Conservation (phyloP, 2,888 invertebrate genomes). For the Poecilobothrus nobilitatus region DNA sequence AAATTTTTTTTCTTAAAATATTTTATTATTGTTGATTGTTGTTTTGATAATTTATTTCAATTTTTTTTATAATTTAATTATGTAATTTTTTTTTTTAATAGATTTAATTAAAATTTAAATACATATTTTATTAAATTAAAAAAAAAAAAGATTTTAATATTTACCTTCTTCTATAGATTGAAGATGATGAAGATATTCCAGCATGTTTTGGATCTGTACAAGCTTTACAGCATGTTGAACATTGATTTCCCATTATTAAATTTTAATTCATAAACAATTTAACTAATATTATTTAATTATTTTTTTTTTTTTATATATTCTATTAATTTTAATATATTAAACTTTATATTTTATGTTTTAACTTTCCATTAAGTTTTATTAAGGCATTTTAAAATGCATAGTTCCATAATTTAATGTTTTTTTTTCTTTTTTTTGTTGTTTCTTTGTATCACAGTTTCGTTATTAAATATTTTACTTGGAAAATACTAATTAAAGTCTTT, state of each 20-base stretch:
- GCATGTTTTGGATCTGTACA: conserved; percentile 38
- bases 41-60: no score
- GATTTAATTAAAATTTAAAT: no score
- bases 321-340: neutral
- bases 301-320: neutral
- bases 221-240: conserved; percentile 41
- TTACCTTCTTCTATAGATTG: conserved; percentile 43
- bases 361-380: neutral
- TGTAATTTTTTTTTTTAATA: no score
- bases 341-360: neutral
- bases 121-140: no score
- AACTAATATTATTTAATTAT: neutral
- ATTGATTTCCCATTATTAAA: conserved; percentile 41
- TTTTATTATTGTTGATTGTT: no score
- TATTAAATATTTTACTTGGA: neutral
- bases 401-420: no score
- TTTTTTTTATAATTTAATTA: no score
- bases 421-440: no score
- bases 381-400: neutral
- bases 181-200: conserved; percentile 40
- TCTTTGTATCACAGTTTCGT: neutral
- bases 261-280: neutral
- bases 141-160: conserved; percentile 5
- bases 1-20: no score
- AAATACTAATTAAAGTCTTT: no score